Base-by-base conservation (phyloP, 2,797 vertebrate genomes). In the Ptychobarbus kaznakovi region DNA sequence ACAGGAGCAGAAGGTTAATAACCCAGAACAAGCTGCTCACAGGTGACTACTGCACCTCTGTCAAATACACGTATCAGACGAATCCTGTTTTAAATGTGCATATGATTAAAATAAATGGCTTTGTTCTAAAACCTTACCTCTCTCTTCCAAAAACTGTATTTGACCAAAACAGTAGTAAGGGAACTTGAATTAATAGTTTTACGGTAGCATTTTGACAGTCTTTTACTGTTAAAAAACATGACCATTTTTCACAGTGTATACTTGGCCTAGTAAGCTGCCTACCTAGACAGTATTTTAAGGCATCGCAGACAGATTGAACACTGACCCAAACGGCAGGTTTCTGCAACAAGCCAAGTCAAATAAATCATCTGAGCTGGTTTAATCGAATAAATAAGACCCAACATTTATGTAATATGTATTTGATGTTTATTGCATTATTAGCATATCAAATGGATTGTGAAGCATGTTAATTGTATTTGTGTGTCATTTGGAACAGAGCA, bases 1-100 rank as follows among this genome's bases (percentile, higher is more conserved):
- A 80, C 94, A 93, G 86, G 91, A 94, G 92, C 92, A 91, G 86
- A 90, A 80, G 86, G 90, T 32, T 42, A 3, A 15, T 61, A 16
- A 35, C 6, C n/a, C 61, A 32, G 70, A 86, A 70, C 44, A 89
- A 87, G 79, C 87, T 10, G 66, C 56, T 38, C 86, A 93, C 84
- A 93, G 93, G 94, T 95, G 88, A 93, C 76, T 28, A 42, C 3
- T 42, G 38, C 38, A 42, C 75, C 25, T 16, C 63, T 32, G 25
- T 65, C 28, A 16, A 32, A 16, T 7, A 56, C 1, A 75, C 25
- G 5, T 9, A 12, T 11, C 35, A 38, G 38, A 68, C 11, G 16
- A 16, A 65, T 65, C 61, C 6, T 10, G 35, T n/a, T 42, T 13
- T 42, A 70, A 42, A 42, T 1, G 53, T 56, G 53, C 53, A 56